Percentiles rank a stretch among this genome's conserved stretches.
These are phyloP conservation scores for Drosophila robusta DNA, from an alignment of 2,888 invertebrate genomes.

Conservation along the genomic window DNA sequence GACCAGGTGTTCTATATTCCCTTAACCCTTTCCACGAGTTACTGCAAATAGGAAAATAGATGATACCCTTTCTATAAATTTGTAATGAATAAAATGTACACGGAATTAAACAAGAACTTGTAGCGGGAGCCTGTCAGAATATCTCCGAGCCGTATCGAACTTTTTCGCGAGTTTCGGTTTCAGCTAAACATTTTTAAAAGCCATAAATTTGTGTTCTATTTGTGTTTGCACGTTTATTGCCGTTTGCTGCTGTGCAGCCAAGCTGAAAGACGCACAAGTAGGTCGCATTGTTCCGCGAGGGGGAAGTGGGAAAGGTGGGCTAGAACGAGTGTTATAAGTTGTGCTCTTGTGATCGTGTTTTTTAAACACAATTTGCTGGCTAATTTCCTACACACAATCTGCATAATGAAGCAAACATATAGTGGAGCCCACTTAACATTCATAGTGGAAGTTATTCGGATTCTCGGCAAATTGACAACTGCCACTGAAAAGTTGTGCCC, in stretches of 20 bases:
- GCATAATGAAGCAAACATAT: slow-evolving; percentile 24
- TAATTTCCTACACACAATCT: slow-evolving; percentile 60
- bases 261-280: slow-evolving; percentile 67
- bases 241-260: slow-evolving; percentile 53
- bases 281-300: slow-evolving; percentile 39
- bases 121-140: slow-evolving; percentile 13
- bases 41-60: background rate
- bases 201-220: slow-evolving; percentile 60
- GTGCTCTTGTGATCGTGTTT: slow-evolving; percentile 5
- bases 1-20: no score
- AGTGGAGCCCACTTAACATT: slow-evolving; percentile 27
- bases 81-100: background rate
- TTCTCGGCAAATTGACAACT: slow-evolving; percentile 2
- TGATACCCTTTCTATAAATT: background rate
- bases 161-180: slow-evolving; percentile 44
- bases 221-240: slow-evolving; percentile 16
- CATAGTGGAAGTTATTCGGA: slow-evolving; percentile 8
- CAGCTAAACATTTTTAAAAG: slow-evolving; percentile 66
- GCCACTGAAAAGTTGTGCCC: background rate
- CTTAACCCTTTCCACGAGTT: no score
- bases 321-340: slow-evolving; percentile 8
- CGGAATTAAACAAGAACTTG: slow-evolving; percentile 3
- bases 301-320: background rate
- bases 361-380: slow-evolving; percentile 57
- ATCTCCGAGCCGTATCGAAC: slow-evolving; percentile 26